Evolutionary conservation across 2,888 invertebrate genomes (phyloP).

Genomic region (Sussaba pulchella): DNA sequence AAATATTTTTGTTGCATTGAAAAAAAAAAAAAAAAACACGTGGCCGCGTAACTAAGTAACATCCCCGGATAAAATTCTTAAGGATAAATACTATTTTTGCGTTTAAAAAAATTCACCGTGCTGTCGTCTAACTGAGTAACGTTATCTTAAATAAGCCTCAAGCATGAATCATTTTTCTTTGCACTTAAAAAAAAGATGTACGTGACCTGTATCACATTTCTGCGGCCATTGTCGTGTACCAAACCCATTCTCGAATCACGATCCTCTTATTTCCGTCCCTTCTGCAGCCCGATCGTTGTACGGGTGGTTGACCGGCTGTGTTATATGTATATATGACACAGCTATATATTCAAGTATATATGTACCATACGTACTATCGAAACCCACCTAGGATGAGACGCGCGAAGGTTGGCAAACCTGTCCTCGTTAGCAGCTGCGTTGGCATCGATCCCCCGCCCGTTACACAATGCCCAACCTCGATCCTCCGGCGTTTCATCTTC

Average conservation of each 20-base stretch:
- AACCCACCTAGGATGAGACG: slow-evolving; percentile 59
- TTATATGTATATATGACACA: slow-evolving; percentile 47
- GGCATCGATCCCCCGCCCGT: slow-evolving; percentile 82
- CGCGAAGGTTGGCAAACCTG: slow-evolving; percentile 74
- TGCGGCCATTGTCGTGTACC: no score
- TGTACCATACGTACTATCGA: slow-evolving; percentile 26
- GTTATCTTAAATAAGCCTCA: no score
- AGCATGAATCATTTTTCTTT: no score
- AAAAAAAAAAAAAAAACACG: no score
- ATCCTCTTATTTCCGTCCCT: slow-evolving; percentile 63
- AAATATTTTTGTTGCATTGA: no score
- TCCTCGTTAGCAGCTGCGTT: slow-evolving; percentile 83
- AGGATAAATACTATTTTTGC: no score
- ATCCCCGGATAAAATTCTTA: no score
- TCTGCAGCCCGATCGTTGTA: slow-evolving; percentile 50
- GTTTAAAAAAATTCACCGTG: no score
- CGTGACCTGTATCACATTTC: no score
- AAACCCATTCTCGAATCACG: slow-evolving; percentile 48
- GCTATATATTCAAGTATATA: background rate
- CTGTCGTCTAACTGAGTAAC: no score
- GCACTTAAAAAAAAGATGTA: no score
- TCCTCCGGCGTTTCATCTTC: slow-evolving; percentile 48
- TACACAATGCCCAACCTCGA: slow-evolving; percentile 78
- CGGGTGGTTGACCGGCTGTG: slow-evolving; percentile 52
- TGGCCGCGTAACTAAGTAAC: no score